Evolutionary conservation across 2,888 invertebrate genomes (phyloP).

Genomic region (Himalopsyche japonica): DNA sequence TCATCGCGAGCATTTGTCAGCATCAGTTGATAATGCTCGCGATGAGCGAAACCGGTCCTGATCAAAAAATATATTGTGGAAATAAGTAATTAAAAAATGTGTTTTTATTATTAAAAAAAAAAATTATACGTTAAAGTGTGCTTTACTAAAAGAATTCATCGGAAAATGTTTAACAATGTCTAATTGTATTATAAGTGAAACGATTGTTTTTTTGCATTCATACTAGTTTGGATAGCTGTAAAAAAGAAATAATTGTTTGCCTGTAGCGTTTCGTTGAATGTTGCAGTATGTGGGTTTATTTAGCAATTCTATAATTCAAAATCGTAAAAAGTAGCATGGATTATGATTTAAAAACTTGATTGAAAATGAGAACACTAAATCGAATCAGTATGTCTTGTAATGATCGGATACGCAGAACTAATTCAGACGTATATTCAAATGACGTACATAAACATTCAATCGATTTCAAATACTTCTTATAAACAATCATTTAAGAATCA

Average conservation of each 20-base stretch:
- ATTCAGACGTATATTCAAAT: neutral
- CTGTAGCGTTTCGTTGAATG: neutral
- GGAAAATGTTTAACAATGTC: too few species aligned
- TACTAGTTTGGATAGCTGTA: neutral
- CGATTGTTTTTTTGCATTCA: neutral
- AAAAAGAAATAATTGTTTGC: neutral
- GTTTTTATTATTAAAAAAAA: too few species aligned
- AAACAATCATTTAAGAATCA: neutral
- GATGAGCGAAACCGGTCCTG: too few species aligned
- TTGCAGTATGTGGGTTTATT: neutral
- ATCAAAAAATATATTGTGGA: too few species aligned
- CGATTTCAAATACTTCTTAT: neutral
- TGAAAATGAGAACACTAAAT: neutral
- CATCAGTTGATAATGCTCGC: too few species aligned
- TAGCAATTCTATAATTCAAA: neutral
- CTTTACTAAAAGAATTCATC: too few species aligned
- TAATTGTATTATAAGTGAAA: neutral
- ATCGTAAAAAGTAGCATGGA: neutral
- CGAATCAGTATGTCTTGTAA: neutral
- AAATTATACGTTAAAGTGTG: too few species aligned
- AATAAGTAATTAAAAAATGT: too few species aligned
- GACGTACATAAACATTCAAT: neutral
- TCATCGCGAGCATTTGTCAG: too few species aligned
- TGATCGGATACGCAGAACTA: neutral
- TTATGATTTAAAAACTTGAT: neutral